phyloP scores from a whole-genome alignment of 1,140 invertebrate genomes.

The Anthonomus grandis region DNA sequence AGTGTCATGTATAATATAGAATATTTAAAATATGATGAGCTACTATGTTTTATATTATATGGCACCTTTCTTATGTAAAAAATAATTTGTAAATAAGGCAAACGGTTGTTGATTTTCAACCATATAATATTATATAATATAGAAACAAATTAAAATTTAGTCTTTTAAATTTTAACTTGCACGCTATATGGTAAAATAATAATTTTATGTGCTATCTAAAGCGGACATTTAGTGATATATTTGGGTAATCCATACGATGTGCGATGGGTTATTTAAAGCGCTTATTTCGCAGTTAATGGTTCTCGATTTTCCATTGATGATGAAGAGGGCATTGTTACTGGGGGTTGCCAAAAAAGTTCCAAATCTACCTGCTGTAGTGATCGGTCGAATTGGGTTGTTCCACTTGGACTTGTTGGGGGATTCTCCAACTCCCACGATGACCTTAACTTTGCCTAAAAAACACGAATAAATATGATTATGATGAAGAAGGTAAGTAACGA shows the following conservation, averaged over 20 bases:
- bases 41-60: too few relatives aligned
- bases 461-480: neutral
- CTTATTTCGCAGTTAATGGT: slow-evolving; percentile 78
- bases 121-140: too few relatives aligned
- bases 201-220: too few relatives aligned
- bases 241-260: slow-evolving; percentile 64
- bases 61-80: too few relatives aligned
- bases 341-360: slow-evolving; percentile 75
- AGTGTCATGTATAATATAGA: too few relatives aligned
- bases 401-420: slow-evolving; percentile 63
- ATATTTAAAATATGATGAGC: too few relatives aligned
- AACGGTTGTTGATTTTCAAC: too few relatives aligned
- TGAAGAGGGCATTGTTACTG: slow-evolving; percentile 68
- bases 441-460: slow-evolving; percentile 72
- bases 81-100: too few relatives aligned
- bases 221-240: slow-evolving; percentile 50
- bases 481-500: too few relatives aligned
- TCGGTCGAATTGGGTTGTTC: slow-evolving; percentile 65
- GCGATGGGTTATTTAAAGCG: slow-evolving; percentile 61
- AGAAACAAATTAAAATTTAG: too few relatives aligned
- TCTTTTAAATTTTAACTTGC: too few relatives aligned
- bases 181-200: too few relatives aligned
- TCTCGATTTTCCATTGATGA: slow-evolving; percentile 69
- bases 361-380: slow-evolving; percentile 64
- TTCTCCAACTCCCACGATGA: slow-evolving; percentile 71